Base-by-base conservation (phyloP, 2,888 invertebrate genomes). In the Diachrysia chrysitis region DNA sequence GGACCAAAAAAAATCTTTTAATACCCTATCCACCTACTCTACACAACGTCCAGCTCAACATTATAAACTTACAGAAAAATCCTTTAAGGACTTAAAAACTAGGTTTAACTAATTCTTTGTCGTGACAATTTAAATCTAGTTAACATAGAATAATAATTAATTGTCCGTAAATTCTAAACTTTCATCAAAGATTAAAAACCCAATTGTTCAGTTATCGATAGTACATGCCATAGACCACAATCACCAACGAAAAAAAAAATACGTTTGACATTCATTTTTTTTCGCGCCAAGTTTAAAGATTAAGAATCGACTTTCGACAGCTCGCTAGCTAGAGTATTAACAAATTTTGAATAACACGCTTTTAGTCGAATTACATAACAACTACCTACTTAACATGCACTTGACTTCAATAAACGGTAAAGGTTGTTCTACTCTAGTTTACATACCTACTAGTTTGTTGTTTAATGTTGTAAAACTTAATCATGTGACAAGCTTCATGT, bases 371-470 rank as follows among this genome's bases (percentile, higher is more conserved):
- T 65, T 75, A 73, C 78, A 58, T 78, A 81, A 77, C 48, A 23
- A 70, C 7, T 73, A 70, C 9, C 7, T 73, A 70, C 9, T 73
- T 55, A 48, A 59, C 25, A 46, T 78, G 73, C 70, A 78, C 81
- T 81, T 81, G 82, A 82, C 82, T 76, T 53, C 53, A 63, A 68
- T 68, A 63, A n/a, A 21, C 46, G 51, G 46, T 37, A 72, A 46
- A 19, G 61, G 14, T 51, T 70, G 71, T 58, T 51, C 73, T 61
- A 66, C 57, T 69, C 73, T 58, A 62, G 53, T 67, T 69, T 35
- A 32, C 2, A 37, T 42, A n/a, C 17, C 5, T 1, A 17, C 19
- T 51, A 19, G 35, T 21, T 4, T 29, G 58, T 48, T 35, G 21
- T n/a, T 17, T 29, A 9, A 17, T 21, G 4, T 21, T 51, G 48